Evolutionary conservation across 2,113 vertebrate species (phyloP).

Genomic region (Artemisiospiza belli): DNA sequence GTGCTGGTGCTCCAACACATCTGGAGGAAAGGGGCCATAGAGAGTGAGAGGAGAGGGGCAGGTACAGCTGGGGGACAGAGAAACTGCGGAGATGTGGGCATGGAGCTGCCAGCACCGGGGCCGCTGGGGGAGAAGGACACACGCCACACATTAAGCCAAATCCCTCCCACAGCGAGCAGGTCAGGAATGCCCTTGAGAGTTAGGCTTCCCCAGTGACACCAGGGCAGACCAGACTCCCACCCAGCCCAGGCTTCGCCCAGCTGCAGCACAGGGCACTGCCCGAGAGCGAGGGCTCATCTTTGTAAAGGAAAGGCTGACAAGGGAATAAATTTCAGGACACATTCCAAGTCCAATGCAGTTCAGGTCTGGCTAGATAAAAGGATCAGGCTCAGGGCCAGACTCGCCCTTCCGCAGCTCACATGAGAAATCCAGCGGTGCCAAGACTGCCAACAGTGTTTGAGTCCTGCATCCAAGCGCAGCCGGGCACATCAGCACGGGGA

Average conservation of each 20-base stretch:
- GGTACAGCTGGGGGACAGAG: slow-evolving; percentile 1
- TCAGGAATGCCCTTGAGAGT: not conserved
- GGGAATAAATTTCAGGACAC: not conserved
- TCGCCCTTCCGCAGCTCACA: not conserved
- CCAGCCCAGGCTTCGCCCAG: not conserved
- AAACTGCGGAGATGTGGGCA: not conserved
- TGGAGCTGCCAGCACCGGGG: slow-evolving; percentile 20
- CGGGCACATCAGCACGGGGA: not conserved
- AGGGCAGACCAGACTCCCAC: not conserved
- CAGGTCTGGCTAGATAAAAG: not conserved
- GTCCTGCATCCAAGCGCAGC: not conserved
- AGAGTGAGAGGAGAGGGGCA: slow-evolving; percentile 60
- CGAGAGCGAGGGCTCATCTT: rapidly evolving
- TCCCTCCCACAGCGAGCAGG: not conserved
- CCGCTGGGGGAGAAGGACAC: not conserved
- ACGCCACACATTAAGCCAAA: not conserved
- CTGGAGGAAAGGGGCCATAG: slow-evolving; percentile 81
- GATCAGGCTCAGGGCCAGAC: not conserved
- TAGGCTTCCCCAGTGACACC: rapidly evolving
- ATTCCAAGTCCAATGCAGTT: not conserved
- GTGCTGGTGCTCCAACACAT: slow-evolving; percentile 89
- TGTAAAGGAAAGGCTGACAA: not conserved
- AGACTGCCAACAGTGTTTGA: not conserved
- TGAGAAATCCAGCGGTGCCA: not conserved
- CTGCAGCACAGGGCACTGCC: not conserved